Conservation (phyloP, 2,797 vertebrate species). For the Eremophila alpestris region DNA sequence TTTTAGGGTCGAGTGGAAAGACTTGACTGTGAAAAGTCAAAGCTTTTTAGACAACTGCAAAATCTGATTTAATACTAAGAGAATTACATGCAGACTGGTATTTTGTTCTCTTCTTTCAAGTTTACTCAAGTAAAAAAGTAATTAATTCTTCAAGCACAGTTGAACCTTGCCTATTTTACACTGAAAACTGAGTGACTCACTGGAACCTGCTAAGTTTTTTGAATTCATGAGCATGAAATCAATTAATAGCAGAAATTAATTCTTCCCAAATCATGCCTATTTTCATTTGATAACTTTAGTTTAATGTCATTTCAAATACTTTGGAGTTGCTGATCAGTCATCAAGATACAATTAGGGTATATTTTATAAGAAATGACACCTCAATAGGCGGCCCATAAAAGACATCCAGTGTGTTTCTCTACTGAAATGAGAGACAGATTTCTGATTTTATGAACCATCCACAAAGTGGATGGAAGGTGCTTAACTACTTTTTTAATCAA, state of each 20-base stretch:
- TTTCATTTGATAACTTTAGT: background rate
- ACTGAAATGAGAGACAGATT: background rate
- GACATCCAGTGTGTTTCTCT: background rate
- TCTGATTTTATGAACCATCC: background rate
- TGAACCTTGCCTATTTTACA: slow-evolving; percentile 26
- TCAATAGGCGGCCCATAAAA: background rate
- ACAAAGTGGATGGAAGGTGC: background rate
- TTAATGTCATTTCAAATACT: background rate
- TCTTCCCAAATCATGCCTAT: background rate
- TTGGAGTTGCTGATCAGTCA: background rate
- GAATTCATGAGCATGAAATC: background rate
- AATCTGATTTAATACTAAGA: slow-evolving; percentile 20
- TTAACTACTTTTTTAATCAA: background rate
- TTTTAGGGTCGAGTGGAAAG: background rate
- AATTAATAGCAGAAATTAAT: slow-evolving; percentile 3
- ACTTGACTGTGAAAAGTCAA: slow-evolving; percentile 34
- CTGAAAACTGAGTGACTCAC: slow-evolving; percentile 25
- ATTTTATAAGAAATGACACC: background rate
- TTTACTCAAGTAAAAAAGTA: slow-evolving; percentile 31
- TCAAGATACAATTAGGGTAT: background rate
- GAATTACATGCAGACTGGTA: background rate
- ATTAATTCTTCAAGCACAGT: slow-evolving; percentile 33
- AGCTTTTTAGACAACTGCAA: slow-evolving; percentile 2
- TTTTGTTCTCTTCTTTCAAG: slow-evolving; percentile 45
- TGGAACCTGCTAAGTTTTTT: slow-evolving; percentile 26